Conservation (phyloP, 2,888 invertebrate species). For the Osmoderma eremita region DNA sequence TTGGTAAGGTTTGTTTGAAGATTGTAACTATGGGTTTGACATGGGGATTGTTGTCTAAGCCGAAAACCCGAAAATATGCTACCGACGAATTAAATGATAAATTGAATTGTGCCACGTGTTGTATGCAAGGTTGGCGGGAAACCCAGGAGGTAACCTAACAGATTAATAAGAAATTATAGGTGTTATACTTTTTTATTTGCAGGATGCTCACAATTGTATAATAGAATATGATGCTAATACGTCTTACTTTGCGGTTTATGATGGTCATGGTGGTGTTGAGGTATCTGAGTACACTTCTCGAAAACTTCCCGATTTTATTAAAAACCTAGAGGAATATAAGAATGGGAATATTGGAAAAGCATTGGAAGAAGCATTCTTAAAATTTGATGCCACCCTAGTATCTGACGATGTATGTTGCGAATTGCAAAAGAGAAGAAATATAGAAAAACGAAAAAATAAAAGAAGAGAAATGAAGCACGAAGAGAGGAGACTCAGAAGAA, state of each 20-base stretch:
- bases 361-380: constrained; percentile 86
- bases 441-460: constrained; percentile 43
- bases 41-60: constrained; percentile 92
- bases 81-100: constrained; percentile 79
- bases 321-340: constrained; percentile 78
- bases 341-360: constrained; percentile 78
- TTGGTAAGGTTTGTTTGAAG: too few relatives aligned
- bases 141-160: constrained; percentile 87
- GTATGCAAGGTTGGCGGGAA: constrained; percentile 99
- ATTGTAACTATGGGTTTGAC: constrained; percentile 84
- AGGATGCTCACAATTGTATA: constrained; percentile 98
- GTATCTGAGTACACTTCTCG: constrained; percentile 91
- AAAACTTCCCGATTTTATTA: constrained; percentile 86
- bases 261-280: constrained; percentile 98
- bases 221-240: constrained; percentile 84
- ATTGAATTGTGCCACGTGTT: constrained; percentile 89
- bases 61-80: constrained; percentile 89
- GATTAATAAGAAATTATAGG: neutral
- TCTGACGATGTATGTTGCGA: constrained; percentile 79
- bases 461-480: constrained; percentile 57
- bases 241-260: constrained; percentile 95
- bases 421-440: constrained; percentile 77
- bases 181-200: constrained; percentile 53
- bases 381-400: constrained; percentile 86
- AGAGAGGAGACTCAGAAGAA: constrained; percentile 64